phyloP scores from a whole-genome alignment of 1,140 invertebrate species.

The Drosophila murphyi region DNA sequence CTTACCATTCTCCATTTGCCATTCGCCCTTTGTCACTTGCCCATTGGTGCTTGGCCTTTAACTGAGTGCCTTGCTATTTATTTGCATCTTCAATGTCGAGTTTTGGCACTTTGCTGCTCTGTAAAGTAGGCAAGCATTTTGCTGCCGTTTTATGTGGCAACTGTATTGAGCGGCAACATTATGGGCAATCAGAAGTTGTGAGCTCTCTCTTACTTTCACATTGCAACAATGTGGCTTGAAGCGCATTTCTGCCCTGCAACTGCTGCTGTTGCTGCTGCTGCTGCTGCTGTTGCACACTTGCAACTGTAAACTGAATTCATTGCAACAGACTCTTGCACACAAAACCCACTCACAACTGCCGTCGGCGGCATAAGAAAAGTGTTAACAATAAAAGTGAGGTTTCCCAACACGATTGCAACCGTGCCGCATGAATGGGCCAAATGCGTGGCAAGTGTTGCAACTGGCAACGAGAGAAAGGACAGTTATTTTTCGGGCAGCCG shows the following conservation, averaged over 20 bases:
- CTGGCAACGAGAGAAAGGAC: not conserved
- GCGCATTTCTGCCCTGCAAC: not conserved
- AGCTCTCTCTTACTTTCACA: slow-evolving; percentile 37
- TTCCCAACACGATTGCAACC: slow-evolving; percentile 8
- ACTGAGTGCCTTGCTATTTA: slow-evolving; percentile 13
- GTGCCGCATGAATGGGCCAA: not conserved
- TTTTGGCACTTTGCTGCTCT: slow-evolving; percentile 26
- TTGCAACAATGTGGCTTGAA: slow-evolving; percentile 60
- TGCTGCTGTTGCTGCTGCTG: no score
- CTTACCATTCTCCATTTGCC: not conserved
- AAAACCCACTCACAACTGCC: not conserved
- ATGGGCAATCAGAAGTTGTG: not conserved
- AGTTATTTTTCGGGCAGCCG: not conserved
- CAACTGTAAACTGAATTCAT: slow-evolving; percentile 48
- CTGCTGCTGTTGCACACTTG: slow-evolving; percentile 26
- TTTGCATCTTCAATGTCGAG: slow-evolving; percentile 51
- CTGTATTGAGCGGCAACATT: not conserved
- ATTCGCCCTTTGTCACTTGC: not conserved
- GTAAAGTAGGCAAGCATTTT: slow-evolving; percentile 43
- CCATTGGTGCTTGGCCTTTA: slow-evolving; percentile 1
- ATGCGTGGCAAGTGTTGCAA: not conserved
- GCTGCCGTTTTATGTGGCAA: slow-evolving; percentile 2
- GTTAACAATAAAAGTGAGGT: slow-evolving; percentile 59
- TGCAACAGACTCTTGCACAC: not conserved
- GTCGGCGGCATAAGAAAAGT: slow-evolving; percentile 19